phyloP scores from a whole-genome alignment of 2,113 vertebrate genomes.

The Cryptoleucopteryx plumbea region DNA sequence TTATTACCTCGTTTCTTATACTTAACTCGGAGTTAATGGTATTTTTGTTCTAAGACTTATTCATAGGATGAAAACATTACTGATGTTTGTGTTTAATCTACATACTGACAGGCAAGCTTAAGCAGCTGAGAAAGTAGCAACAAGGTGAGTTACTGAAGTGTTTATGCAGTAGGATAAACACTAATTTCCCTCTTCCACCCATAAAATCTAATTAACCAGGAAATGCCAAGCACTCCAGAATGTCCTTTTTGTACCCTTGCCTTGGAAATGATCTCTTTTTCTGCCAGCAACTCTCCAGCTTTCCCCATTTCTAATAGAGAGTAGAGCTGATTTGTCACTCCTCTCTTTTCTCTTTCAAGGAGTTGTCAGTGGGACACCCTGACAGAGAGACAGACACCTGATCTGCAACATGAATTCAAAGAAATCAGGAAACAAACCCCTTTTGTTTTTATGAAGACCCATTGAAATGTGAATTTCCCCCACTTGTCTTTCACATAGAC shows the following conservation, averaged over 20 bases:
- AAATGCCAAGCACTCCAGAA: background rate
- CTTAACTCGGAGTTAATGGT: background rate
- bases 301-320: background rate
- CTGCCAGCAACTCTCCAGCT: background rate
- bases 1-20: background rate
- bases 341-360: background rate
- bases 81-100: background rate
- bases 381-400: background rate
- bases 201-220: background rate
- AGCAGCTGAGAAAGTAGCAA: background rate
- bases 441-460: background rate
- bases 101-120: background rate
- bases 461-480: background rate
- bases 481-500: background rate
- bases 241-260: background rate
- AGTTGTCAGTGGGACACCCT: background rate
- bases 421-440: background rate
- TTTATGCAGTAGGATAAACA: background rate
- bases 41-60: conserved; percentile 16
- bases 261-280: background rate
- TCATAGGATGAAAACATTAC: background rate
- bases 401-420: background rate
- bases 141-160: background rate
- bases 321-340: background rate
- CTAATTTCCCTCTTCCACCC: background rate